A percentile compares a stretch with the other conserved stretches of the same genome.
Conservation (phyloP, 2,888 invertebrate species). For the Amphiduros pacificus region DNA sequence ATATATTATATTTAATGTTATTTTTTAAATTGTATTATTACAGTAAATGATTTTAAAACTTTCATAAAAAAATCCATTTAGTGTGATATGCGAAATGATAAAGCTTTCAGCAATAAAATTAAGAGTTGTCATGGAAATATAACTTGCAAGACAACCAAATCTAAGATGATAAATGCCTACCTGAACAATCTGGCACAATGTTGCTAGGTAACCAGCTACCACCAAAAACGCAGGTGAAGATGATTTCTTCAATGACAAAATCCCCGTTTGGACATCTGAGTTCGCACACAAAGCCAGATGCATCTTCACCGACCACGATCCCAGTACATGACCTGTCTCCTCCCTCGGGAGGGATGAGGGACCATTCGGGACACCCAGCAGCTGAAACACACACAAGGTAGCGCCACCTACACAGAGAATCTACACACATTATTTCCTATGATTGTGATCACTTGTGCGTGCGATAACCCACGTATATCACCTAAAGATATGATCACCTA, state of each 20-base stretch:
- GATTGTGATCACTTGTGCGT: too few relatives aligned
- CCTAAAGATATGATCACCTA: too few relatives aligned
- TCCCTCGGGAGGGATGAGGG: conserved; percentile 23
- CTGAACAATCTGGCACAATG: conserved; percentile 38
- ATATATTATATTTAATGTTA: too few relatives aligned
- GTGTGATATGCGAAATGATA: too few relatives aligned
- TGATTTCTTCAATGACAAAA: conserved; percentile 29
- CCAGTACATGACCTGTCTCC: conserved; percentile 24
- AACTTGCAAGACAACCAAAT: not conserved
- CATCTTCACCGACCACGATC: conserved; percentile 16
- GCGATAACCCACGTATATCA: too few relatives aligned
- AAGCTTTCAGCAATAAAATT: too few relatives aligned
- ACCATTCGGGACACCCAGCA: conserved; percentile 30
- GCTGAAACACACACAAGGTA: conserved; percentile 11
- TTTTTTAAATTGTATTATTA: too few relatives aligned
- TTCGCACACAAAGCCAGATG: conserved; percentile 27
- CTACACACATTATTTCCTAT: too few relatives aligned
- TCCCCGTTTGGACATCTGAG: conserved; percentile 25
- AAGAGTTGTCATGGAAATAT: too few relatives aligned
- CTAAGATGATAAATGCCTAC: conserved; percentile 27
- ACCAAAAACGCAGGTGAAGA: conserved; percentile 34
- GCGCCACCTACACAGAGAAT: too few relatives aligned
- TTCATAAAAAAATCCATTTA: too few relatives aligned
- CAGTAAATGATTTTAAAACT: too few relatives aligned
- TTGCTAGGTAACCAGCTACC: conserved; percentile 33